Base-by-base conservation (phyloP, 2,113 vertebrate species). In the Meleagris gallopavo region DNA sequence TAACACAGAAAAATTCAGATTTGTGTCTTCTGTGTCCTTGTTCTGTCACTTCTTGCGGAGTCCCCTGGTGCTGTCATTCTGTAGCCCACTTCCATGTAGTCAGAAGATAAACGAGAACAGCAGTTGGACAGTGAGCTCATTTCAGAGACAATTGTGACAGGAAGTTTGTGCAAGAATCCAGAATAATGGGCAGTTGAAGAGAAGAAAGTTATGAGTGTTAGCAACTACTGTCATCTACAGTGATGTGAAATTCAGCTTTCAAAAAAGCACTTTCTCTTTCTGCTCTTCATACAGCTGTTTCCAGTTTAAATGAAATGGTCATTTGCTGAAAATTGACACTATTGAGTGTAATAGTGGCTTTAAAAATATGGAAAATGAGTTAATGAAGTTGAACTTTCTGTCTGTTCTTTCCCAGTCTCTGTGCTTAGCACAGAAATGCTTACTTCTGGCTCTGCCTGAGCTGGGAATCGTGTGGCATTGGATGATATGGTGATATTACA, bases 231-330 rank as follows among this genome's bases (percentile, higher is more conserved):
- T 83, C 54, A 32, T 88, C 36, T 57, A 22, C n/a, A 83, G 61
- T 36, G 45, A 81, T 45, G 48, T 52, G 18, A 36, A 85, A 76
- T 89, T 83, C 50, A 89, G 50, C 75, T 76, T 73, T 82, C 50
- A 76, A 86, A 79, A 82, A 83, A 64, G 24, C 70, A 0, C 0
- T 73, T 86, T 84, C 75, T 91, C 18, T 89, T 92, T 65, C 30
- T 86, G 77, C 8, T 78, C 38, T 94, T 93, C 88, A 52, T 80
- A 54, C 62, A 80, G 40, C 36, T 91, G 55, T 43, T 88, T 76
- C 32, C 32, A 85, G n/a, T n/a, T n/a, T n/a, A n/a, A n/a, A n/a
- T n/a, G n/a, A n/a, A n/a, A n/a, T n/a, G n/a, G n/a, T n/a, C n/a
- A n/a, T n/a, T n/a, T n/a, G n/a, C n/a, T n/a, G n/a, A n/a, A n/a